Evolutionary conservation across 2,113 vertebrate species (phyloP).

Genomic region (Scomber colias): DNA sequence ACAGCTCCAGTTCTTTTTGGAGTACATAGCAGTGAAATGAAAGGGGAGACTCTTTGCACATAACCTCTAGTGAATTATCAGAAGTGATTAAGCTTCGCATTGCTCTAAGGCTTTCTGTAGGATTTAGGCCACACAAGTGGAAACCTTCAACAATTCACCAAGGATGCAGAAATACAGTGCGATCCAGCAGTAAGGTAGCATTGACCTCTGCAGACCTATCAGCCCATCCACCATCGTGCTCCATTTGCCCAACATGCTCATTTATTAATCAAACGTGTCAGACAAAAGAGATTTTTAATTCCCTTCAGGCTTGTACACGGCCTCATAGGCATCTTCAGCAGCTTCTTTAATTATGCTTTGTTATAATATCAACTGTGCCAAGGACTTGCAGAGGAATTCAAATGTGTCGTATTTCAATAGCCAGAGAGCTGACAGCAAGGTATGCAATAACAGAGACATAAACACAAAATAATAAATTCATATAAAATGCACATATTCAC

Average conservation of each 20-base stretch:
- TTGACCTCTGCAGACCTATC: constrained; percentile 55
- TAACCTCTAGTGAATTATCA: constrained; percentile 33
- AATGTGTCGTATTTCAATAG: constrained; percentile 12
- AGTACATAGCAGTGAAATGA: constrained; percentile 42
- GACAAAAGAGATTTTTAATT: constrained; percentile 45
- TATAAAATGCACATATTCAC: constrained; percentile 7
- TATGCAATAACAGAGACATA: not conserved
- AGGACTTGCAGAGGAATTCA: constrained; percentile 33
- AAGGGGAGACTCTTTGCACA: constrained; percentile 26
- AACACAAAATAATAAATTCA: constrained; percentile 1
- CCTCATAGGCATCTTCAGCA: constrained; percentile 45
- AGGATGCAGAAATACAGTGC: constrained; percentile 22
- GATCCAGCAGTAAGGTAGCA: constrained; percentile 22
- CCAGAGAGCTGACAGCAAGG: constrained; percentile 9
- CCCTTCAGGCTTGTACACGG: constrained; percentile 24
- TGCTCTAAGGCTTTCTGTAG: not conserved
- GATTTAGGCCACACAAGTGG: constrained; percentile 33
- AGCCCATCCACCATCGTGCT: not conserved
- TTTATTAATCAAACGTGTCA: constrained; percentile 69
- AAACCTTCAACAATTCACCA: constrained; percentile 32
- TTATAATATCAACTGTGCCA: constrained; percentile 40
- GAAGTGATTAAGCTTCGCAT: constrained; percentile 16
- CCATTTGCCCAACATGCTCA: constrained; percentile 41
- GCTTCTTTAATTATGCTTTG: constrained; percentile 66
- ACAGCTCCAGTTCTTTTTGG: constrained; percentile 23